Evolutionary conservation across 2,888 invertebrate species (phyloP).

Genomic region (Chorisops tibialis): DNA sequence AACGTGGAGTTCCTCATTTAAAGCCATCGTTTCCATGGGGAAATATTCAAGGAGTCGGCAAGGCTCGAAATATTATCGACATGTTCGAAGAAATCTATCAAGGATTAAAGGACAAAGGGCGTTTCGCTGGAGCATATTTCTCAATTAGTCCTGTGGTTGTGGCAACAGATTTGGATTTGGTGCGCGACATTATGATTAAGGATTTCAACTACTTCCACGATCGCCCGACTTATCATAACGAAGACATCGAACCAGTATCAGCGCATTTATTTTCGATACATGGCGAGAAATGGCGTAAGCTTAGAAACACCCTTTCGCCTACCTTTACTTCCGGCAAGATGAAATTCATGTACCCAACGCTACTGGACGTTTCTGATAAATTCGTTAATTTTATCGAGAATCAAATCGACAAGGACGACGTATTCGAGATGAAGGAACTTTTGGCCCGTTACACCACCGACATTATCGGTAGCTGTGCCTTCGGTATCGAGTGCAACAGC

Average conservation of each 20-base stretch:
- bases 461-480: slow-evolving; percentile 54
- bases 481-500: too few species aligned
- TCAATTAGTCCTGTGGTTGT: slow-evolving; percentile 29
- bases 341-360: slow-evolving; percentile 45
- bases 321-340: slow-evolving; percentile 55
- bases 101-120: slow-evolving; percentile 27
- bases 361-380: slow-evolving; percentile 33
- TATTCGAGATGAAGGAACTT: slow-evolving; percentile 52
- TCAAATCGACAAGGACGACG: not conserved
- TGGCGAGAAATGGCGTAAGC: slow-evolving; percentile 52
- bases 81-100: slow-evolving; percentile 10
- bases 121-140: slow-evolving; percentile 31
- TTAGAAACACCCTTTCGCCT: slow-evolving; percentile 52
- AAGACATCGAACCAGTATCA: slow-evolving; percentile 47
- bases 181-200: slow-evolving; percentile 44
- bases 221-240: slow-evolving; percentile 46
- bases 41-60: slow-evolving; percentile 32
- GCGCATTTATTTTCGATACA: slow-evolving; percentile 48
- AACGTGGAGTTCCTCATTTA: slow-evolving; percentile 33
- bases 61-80: slow-evolving; percentile 19
- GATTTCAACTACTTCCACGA: slow-evolving; percentile 49
- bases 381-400: slow-evolving; percentile 36
- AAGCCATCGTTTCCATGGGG: slow-evolving; percentile 40
- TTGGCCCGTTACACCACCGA: slow-evolving; percentile 54
- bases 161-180: slow-evolving; percentile 38